Evolutionary conservation across 2,113 vertebrate species (phyloP).

Genomic region (Casuarius casuarius): DNA sequence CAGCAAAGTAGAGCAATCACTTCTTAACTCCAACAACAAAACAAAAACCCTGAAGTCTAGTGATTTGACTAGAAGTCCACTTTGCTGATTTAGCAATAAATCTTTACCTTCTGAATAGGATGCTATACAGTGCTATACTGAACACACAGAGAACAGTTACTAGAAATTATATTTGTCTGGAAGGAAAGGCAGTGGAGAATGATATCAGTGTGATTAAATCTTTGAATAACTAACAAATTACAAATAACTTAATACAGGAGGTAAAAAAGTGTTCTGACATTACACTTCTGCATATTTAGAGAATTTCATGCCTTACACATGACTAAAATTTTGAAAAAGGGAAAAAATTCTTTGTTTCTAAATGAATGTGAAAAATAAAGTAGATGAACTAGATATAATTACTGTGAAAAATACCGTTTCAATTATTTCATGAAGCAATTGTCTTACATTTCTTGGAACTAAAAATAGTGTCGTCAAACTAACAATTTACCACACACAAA

Average conservation of each 20-base stretch:
- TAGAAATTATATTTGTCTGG: background rate
- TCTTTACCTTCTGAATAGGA: background rate
- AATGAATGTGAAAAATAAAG: background rate
- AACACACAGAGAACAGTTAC: background rate
- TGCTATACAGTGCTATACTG: background rate
- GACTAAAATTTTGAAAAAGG: background rate
- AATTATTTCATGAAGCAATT: background rate
- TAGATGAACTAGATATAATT: background rate
- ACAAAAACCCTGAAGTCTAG: background rate
- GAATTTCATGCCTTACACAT: background rate
- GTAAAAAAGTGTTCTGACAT: background rate
- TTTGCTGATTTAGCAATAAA: background rate
- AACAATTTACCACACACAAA: background rate
- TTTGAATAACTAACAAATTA: background rate
- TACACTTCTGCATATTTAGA: background rate
- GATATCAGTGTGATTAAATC: accelerated
- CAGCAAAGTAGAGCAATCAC: background rate
- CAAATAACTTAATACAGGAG: background rate
- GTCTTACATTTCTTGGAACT: background rate
- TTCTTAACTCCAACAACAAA: background rate
- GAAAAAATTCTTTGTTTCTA: background rate
- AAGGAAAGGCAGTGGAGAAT: background rate
- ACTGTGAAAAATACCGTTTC: background rate
- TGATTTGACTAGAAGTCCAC: background rate
- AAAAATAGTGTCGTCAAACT: background rate